Base-by-base conservation (phyloP, 2,888 invertebrate species). In the Diarsia dahlii region DNA sequence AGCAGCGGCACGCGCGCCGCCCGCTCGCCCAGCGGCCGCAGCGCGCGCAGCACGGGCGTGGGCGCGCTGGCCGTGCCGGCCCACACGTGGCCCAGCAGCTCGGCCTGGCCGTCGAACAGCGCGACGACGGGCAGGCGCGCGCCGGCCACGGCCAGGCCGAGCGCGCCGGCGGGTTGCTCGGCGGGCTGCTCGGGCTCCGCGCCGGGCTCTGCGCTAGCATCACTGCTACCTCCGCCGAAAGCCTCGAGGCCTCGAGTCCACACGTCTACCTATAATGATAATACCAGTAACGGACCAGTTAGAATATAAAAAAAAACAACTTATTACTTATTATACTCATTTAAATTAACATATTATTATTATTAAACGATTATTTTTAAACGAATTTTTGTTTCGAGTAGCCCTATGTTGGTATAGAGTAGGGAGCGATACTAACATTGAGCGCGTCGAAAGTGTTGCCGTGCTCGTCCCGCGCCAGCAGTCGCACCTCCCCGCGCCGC, bases 61-160 rank as follows among this genome's bases (percentile, higher is more conserved):
- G 94, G 90, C 87, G 82, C 72, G 88, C 92, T 90, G 88, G 91
- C 95, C 74, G 94, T 83, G 90, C 95, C 95, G 67, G 94, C 90
- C 95, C 95, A 95, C 90, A 95, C 91, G 91, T 92, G 94, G 8
- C 89, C 93, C 86, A 95, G 90, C 88, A 95, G 90, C 92, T 94
- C 94, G 64, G 91, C 94, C 91, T 77, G 77, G 9, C 77, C 77
- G 23, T 64, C 13, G 74, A 78, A 78, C 81, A 78, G 81, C 58
- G 81, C 3, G 23, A 78, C 60, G 74, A 65, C 64, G 0, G 77
- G 90, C 84, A 91, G 84, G n/a, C 92, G 89, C 80, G 81, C 93
- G 67, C 94, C 94, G 74, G 76, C 91, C 82, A 93, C 93, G 54
- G 81, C 18, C 67, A 95, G 84, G 80, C 88, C 91, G 63, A 95